Conservation (phyloP, 2,888 invertebrate genomes). For the Oxyteleia sp. region DNA sequence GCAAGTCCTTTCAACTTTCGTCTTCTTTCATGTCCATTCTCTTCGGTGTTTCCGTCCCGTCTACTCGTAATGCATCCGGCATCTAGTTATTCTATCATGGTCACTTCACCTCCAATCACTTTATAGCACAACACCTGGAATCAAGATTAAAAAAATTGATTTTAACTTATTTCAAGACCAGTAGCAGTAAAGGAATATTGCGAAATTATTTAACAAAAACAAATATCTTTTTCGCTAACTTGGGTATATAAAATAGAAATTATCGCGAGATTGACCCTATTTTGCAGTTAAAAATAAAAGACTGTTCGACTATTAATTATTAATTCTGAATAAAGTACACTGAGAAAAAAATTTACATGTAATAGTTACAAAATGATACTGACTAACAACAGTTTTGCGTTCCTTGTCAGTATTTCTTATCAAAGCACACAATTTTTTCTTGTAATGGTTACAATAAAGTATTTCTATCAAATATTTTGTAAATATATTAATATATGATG, state of each 20-base stretch:
- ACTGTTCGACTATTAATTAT: not conserved
- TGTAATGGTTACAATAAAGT: no score
- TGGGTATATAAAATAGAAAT: slow-evolving; percentile 17
- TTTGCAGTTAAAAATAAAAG: not conserved
- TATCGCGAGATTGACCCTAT: slow-evolving; percentile 13
- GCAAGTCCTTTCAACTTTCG: slow-evolving; percentile 81
- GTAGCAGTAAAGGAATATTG: slow-evolving; percentile 2
- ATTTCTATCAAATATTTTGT: no score
- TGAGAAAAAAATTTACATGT: no score
- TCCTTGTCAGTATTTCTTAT: no score
- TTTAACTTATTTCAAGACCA: slow-evolving; percentile 29
- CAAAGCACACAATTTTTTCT: no score
- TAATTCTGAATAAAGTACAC: no score
- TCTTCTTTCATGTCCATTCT: slow-evolving; percentile 79
- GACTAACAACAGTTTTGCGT: no score
- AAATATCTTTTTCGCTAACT: slow-evolving; percentile 8
- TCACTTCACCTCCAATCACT: slow-evolving; percentile 64
- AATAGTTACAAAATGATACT: no score
- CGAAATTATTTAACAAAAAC: not conserved
- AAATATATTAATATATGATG: no score
- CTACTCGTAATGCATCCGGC: slow-evolving; percentile 68
- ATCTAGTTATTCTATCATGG: slow-evolving; percentile 72
- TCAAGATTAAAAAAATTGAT: slow-evolving; percentile 36
- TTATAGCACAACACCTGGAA: slow-evolving; percentile 76
- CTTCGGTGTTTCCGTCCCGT: slow-evolving; percentile 71